phyloP scores from a whole-genome alignment of 2,888 invertebrate genomes.

The Limnephilus lunatus region DNA sequence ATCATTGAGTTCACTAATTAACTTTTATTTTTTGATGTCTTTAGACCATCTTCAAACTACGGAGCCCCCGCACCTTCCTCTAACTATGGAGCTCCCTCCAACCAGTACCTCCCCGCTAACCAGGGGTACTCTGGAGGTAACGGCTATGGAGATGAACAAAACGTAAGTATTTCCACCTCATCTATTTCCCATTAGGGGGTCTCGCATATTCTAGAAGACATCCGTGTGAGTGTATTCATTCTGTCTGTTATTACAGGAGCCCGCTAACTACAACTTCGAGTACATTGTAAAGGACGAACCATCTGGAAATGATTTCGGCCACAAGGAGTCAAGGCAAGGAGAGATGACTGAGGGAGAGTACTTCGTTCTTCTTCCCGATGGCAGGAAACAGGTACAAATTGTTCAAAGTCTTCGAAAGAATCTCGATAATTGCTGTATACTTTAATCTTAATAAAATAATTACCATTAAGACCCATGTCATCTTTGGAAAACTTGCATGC shows the following conservation, averaged over 20 bases:
- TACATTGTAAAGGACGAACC: conserved; percentile 82
- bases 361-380: conserved; percentile 80
- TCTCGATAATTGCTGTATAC: too few relatives aligned
- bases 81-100: conserved; percentile 68
- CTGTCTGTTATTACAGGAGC: conserved; percentile 73
- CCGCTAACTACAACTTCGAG: conserved; percentile 83
- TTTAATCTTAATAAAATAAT: too few relatives aligned
- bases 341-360: conserved; percentile 75
- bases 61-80: conserved; percentile 67
- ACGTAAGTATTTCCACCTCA: conserved; percentile 66
- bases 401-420: too few relatives aligned
- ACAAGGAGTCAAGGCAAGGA: too few relatives aligned
- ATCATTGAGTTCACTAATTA: too few relatives aligned
- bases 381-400: conserved; percentile 78
- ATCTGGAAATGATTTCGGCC: conserved; percentile 71
- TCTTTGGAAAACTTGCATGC: too few relatives aligned
- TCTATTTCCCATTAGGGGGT: not conserved
- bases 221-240: not conserved
- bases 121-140: conserved; percentile 64
- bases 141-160: conserved; percentile 68
- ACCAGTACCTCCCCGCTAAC: conserved; percentile 65
- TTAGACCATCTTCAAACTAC: conserved; percentile 66
- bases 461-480: too few relatives aligned
- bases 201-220: too few relatives aligned
- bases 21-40: too few relatives aligned